Conservation (phyloP, 2,797 vertebrate species). For the Natrix natrix region DNA sequence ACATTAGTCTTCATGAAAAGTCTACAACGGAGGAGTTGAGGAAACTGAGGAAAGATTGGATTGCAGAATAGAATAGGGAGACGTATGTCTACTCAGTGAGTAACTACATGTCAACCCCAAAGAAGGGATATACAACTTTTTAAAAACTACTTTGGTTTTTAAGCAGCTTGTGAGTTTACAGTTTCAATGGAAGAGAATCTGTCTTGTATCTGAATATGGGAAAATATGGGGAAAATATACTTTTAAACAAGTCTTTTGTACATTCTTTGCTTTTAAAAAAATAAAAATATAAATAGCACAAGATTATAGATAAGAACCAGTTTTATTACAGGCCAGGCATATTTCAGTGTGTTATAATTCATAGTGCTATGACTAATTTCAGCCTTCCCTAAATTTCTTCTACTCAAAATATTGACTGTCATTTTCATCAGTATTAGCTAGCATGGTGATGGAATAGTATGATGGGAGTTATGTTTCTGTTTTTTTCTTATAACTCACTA, state of each 20-base stretch:
- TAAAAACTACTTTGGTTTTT: neutral
- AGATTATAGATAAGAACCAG: neutral
- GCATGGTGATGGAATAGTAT: neutral
- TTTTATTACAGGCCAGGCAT: neutral
- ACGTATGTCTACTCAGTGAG: neutral
- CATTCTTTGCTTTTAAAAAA: neutral
- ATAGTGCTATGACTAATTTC: neutral
- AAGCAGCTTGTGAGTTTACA: neutral
- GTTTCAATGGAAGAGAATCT: neutral
- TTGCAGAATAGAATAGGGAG: neutral
- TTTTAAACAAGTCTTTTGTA: neutral
- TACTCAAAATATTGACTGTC: neutral
- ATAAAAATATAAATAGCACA: neutral
- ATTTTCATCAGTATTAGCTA: neutral
- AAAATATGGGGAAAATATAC: neutral
- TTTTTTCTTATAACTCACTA: slow-evolving; percentile 46
- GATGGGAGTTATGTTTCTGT: slow-evolving; percentile 24
- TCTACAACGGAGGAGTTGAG: neutral
- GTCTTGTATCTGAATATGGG: neutral
- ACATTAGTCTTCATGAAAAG: neutral
- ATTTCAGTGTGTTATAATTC: neutral
- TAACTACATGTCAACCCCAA: neutral
- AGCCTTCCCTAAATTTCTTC: neutral
- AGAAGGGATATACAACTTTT: neutral
- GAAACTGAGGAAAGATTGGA: neutral